phyloP scores from a whole-genome alignment of 2,888 invertebrate genomes.

The Lasius fuliginosus region DNA sequence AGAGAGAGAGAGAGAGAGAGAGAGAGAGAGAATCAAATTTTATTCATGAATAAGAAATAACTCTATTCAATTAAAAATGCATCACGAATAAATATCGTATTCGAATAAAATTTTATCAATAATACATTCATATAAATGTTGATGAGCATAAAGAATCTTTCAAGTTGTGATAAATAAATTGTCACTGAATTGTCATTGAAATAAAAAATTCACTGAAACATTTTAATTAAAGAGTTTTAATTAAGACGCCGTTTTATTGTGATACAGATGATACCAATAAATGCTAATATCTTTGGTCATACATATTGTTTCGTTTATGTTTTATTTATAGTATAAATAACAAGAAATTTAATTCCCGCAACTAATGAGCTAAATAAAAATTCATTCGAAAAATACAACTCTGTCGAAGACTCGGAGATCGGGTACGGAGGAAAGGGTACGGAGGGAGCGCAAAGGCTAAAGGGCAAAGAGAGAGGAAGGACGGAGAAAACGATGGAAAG shows the following conservation, averaged over 20 bases:
- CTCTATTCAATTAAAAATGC: not conserved
- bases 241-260: not conserved
- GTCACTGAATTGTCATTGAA: not conserved
- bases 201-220: not conserved
- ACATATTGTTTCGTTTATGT: too few species aligned
- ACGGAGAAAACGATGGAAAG: not conserved
- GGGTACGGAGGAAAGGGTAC: not conserved
- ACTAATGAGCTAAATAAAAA: not conserved
- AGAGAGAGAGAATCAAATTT: not conserved
- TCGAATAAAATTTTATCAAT: not conserved
- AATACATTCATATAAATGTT: not conserved
- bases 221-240: not conserved
- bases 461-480: slow-evolving; percentile 33
- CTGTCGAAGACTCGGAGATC: too few species aligned
- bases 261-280: not conserved
- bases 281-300: not conserved
- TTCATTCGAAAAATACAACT: slow-evolving; percentile 6
- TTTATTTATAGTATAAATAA: too few species aligned
- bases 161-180: not conserved
- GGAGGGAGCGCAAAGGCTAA: not conserved
- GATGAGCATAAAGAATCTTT: not conserved
- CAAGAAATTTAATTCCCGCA: not conserved
- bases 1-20: not conserved
- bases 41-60: not conserved
- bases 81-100: not conserved